phyloP scores from a whole-genome alignment of 1,140 invertebrate species.

The Drosophila lacteicornis region DNA sequence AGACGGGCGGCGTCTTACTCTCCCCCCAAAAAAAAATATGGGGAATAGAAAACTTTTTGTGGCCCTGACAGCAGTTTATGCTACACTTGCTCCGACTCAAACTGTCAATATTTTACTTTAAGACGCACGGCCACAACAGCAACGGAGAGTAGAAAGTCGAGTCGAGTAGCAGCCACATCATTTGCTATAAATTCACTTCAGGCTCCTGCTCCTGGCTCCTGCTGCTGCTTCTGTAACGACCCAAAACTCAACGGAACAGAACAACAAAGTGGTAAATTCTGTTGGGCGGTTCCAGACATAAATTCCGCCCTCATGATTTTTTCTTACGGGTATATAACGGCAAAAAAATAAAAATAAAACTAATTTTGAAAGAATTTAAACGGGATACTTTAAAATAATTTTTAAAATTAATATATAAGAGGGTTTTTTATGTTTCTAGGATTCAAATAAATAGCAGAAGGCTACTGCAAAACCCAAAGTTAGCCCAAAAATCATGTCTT shows the following conservation, averaged over 20 bases:
- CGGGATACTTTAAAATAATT: no score
- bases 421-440: no score
- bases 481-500: no score
- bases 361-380: not conserved
- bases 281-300: constrained; percentile 33
- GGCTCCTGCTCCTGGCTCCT: constrained; percentile 10
- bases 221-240: constrained; percentile 35
- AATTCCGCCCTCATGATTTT: constrained; percentile 27
- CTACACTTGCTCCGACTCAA: constrained; percentile 72
- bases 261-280: constrained; percentile 40
- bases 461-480: no score
- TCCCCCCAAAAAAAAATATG: constrained; percentile 10
- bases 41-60: constrained; percentile 63
- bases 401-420: no score
- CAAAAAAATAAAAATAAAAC: not conserved
- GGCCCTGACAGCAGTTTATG: constrained; percentile 73
- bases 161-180: constrained; percentile 57
- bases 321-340: not conserved
- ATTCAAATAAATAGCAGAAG: no score
- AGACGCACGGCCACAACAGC: constrained; percentile 53
- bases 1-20: not conserved
- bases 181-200: constrained; percentile 76
- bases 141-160: constrained; percentile 13
- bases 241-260: constrained; percentile 39
- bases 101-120: constrained; percentile 81